Base-by-base conservation (phyloP, 2,113 vertebrate genomes). In the Ailuropoda melanoleuca region DNA sequence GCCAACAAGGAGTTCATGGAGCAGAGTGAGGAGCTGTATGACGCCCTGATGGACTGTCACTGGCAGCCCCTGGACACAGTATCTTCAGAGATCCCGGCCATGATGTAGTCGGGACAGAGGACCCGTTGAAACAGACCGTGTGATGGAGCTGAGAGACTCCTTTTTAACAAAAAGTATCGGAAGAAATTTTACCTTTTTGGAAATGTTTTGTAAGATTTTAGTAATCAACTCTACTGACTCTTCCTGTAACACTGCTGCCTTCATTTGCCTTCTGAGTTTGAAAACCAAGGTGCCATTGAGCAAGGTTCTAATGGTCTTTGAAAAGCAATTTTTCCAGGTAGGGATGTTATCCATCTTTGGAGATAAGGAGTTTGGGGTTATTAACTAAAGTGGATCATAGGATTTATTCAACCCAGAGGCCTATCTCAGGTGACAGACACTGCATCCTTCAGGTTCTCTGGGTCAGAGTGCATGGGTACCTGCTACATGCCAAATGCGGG, bases 1-100 rank as follows among this genome's bases (percentile, higher is more conserved):
- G 99, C 99, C 31, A 99, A 99, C 97, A 99, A 98, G 83, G 99
- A 99, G 95, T 99, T 99, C 98, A 99, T 99, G 99, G 99, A 99
- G 62, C 98, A 99, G 96, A 99, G 99, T 0, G 99, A 99, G 97
- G 99, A 99, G 95, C 98, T 99, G 48, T 99, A 99, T 0, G 99
- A 99, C 1, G 99, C 99, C 11, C 97, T 99, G 70, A 99, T 99
- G 96, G 99, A 99, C 81, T 99, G 99, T 97, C 99, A 99, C 66
- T 99, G 99, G 99, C 99, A 99, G 98, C 99, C 99, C 14, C 98
- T 99, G 90, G 99, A 99, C 94, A 98, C 98, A 0, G 99, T 98
- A 75, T 99, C 97, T 2, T 99, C 97, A 97, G 99, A 98, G 98
- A 99, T 99, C 96, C 99, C 98, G 46, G 98, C 98, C 0, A 56